A percentile compares a stretch with the other conserved stretches of the same genome.
Conservation (phyloP, 2,797 vertebrate species). For the Arrhamphus sclerolepis region DNA sequence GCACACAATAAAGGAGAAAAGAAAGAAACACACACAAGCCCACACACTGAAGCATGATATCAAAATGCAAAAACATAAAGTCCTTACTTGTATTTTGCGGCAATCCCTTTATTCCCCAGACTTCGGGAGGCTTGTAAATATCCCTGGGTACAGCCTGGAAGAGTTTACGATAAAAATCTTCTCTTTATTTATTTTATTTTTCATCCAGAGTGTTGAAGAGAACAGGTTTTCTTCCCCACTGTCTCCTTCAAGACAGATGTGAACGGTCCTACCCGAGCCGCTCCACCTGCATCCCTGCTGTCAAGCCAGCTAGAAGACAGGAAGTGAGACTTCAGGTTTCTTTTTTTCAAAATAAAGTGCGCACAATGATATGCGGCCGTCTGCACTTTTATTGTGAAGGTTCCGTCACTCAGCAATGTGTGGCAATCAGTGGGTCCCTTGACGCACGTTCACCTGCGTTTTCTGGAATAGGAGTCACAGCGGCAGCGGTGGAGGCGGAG, state of each 20-base stretch:
- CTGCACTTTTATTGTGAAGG: conserved; percentile 55
- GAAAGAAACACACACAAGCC: neutral
- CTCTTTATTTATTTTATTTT: conserved; percentile 22
- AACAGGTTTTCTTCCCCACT: conserved; percentile 54
- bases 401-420: neutral
- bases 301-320: conserved; percentile 20
- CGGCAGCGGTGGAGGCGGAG: conserved; percentile 35
- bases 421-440: conserved; percentile 18
- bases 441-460: conserved; percentile 63
- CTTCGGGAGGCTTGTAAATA: conserved; percentile 61
- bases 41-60: conserved; percentile 29
- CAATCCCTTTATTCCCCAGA: conserved; percentile 67
- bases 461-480: conserved; percentile 55
- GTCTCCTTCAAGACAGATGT: conserved; percentile 78
- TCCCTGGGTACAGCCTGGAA: conserved; percentile 53
- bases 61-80: conserved; percentile 55
- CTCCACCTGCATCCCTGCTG: conserved; percentile 77
- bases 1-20: neutral
- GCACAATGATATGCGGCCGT: rapidly evolving
- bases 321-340: neutral
- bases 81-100: conserved; percentile 76
- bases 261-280: conserved; percentile 73
- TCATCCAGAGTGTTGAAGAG: conserved; percentile 69
- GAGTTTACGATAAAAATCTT: conserved; percentile 19
- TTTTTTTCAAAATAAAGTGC: conserved; percentile 54